These are phyloP conservation scores for Austrolebias charrua DNA, from an alignment of 2,797 vertebrate genomes.

Conservation along the genomic window DNA sequence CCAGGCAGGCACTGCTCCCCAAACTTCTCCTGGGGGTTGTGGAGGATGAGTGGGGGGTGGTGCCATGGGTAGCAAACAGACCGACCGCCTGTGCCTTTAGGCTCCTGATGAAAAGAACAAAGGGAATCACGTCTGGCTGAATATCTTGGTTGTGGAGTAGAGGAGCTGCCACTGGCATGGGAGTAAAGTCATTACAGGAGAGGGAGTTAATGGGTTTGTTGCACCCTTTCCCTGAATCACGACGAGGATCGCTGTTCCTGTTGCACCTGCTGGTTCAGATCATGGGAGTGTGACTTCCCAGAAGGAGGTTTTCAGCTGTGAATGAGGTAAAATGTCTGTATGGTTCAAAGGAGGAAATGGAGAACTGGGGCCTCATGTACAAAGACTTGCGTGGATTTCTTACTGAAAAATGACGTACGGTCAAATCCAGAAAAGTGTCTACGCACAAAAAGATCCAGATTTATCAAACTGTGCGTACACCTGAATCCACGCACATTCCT, in stretches of 20 bases:
- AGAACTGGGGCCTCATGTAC: no score
- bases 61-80: slow-evolving; percentile 48
- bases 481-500: no score
- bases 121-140: slow-evolving; percentile 45
- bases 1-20: slow-evolving; percentile 26
- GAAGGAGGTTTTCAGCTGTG: slow-evolving; percentile 34
- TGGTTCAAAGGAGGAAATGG: slow-evolving; percentile 31
- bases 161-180: slow-evolving; percentile 19
- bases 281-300: slow-evolving; percentile 29
- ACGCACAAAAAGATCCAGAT: no score
- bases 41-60: slow-evolving; percentile 7
- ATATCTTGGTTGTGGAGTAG: slow-evolving; percentile 21
- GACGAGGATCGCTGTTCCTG: neutral
- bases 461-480: no score
- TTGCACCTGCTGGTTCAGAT: slow-evolving; percentile 28
- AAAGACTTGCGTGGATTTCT: no score
- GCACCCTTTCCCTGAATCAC: slow-evolving; percentile 8
- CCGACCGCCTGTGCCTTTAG: slow-evolving; percentile 48
- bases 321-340: slow-evolving; percentile 45
- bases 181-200: slow-evolving; percentile 20
- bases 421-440: no score
- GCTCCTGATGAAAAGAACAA: slow-evolving; percentile 59
- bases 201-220: slow-evolving; percentile 17
- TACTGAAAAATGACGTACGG: no score
- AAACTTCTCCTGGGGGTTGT: slow-evolving; percentile 35